These are phyloP conservation scores for Poecilia wingei DNA, from an alignment of 2,797 vertebrate species.

Conservation along the genomic window DNA sequence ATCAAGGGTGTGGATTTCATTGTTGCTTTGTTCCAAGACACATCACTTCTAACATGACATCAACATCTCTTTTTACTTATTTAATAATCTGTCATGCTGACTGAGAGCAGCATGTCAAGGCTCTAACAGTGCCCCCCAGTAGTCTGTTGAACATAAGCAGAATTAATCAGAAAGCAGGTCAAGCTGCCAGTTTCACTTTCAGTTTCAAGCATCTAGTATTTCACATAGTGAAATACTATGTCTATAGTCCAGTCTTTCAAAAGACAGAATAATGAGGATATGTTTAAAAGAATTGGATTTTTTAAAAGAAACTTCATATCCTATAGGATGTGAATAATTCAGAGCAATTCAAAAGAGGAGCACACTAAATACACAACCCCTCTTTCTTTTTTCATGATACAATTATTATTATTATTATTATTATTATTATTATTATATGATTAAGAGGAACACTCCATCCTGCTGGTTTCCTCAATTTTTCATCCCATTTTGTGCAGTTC, in stretches of 20 bases:
- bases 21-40: background rate
- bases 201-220: background rate
- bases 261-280: background rate
- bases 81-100: background rate
- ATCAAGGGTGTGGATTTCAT: background rate
- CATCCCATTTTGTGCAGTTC: background rate
- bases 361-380: background rate
- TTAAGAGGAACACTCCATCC: constrained; percentile 14
- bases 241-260: background rate
- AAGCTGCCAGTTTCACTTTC: background rate
- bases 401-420: too few species aligned
- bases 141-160: background rate
- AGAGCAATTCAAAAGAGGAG: constrained; percentile 6
- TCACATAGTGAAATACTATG: background rate
- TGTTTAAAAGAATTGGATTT: background rate
- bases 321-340: background rate
- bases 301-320: background rate
- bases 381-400: background rate
- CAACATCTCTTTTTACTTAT: background rate
- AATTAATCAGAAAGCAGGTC: background rate
- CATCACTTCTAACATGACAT: background rate
- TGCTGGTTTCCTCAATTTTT: background rate
- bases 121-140: background rate
- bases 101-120: background rate
- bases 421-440: background rate